These are phyloP conservation scores for Marmota flaviventris DNA, from an alignment of 2,113 vertebrate species.

Conservation along the genomic window DNA sequence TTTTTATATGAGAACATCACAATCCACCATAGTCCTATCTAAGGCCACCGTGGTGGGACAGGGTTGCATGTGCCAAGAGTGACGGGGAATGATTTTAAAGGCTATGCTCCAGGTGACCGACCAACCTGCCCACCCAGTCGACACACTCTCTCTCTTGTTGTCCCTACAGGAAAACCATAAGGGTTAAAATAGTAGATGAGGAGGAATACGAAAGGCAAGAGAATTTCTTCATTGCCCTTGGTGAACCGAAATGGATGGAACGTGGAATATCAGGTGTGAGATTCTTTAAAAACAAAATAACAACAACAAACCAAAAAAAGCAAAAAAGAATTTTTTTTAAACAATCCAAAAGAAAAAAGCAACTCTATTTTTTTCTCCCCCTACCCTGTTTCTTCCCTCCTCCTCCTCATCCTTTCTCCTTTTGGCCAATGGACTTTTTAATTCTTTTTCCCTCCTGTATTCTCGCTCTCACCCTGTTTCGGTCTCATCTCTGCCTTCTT, in stretches of 20 bases:
- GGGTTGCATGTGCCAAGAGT: conserved; percentile 83
- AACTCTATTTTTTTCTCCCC: conserved; percentile 66
- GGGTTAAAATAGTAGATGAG: conserved; percentile 99
- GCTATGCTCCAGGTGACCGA: conserved; percentile 74
- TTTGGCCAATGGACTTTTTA: conserved; percentile 77
- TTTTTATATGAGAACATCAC: conserved; percentile 57
- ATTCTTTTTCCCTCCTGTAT: conserved; percentile 86
- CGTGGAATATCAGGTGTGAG: conserved; percentile 95
- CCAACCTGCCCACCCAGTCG: conserved; percentile 82
- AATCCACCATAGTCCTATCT: conserved; percentile 61
- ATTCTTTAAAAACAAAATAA: conserved; percentile 83
- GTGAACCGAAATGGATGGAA: conserved; percentile 97
- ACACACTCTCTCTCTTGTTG: conserved; percentile 91
- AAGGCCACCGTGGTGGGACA: conserved; percentile 47
- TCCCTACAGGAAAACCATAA: conserved; percentile 97
- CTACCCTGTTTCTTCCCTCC: conserved; percentile 70
- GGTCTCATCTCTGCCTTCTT: conserved; percentile 88
- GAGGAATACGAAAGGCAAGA: conserved; percentile 99
- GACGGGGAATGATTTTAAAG: conserved; percentile 53
- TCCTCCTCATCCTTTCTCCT: conserved; percentile 84
- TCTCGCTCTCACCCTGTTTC: conserved; percentile 88
- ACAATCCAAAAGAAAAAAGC: conserved; percentile 72
- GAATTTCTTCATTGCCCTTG: conserved; percentile 99
- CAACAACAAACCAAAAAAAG: conserved; percentile 56
- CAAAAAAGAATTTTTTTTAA: conserved; percentile 42